Evolutionary conservation across 2,888 invertebrate species (phyloP).

Genomic region (Hyppa rectilinea): DNA sequence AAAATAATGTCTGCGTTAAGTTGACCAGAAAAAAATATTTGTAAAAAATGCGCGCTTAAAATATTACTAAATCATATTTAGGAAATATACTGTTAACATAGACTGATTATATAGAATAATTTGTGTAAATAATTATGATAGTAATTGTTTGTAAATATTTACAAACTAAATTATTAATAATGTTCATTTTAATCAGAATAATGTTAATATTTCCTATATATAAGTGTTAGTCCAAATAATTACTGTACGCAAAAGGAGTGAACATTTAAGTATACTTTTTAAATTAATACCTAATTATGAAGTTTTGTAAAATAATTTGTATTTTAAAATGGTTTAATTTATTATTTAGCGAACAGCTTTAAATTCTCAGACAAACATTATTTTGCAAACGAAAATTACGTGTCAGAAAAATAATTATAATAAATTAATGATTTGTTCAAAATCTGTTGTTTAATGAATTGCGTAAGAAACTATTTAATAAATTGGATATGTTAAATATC

Average conservation of each 20-base stretch:
- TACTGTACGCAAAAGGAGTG: conserved; percentile 39
- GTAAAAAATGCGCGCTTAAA: conserved; percentile 41
- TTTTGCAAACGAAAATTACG: too few species aligned
- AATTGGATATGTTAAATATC: background rate
- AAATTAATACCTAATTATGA: conserved; percentile 9
- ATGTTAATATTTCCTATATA: conserved; percentile 62
- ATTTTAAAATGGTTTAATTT: background rate
- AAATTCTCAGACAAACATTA: background rate
- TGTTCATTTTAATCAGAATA: conserved; percentile 58
- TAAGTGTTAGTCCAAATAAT: conserved; percentile 67
- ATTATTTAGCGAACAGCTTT: background rate
- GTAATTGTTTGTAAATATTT: conserved; percentile 72
- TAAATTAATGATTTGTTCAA: too few species aligned
- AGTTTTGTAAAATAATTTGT: conserved; percentile 7
- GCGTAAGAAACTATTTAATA: too few species aligned
- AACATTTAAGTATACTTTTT: conserved; percentile 27
- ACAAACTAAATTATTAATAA: conserved; percentile 65
- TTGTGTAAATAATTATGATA: conserved; percentile 66
- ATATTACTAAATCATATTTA: conserved; percentile 46
- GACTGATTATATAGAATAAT: conserved; percentile 85
- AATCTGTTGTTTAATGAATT: too few species aligned
- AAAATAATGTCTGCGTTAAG: background rate
- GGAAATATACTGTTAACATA: conserved; percentile 79
- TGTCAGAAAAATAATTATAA: too few species aligned
- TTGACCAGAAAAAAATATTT: background rate